A percentile compares a stretch with the other conserved stretches of the same genome.
Conservation (phyloP, 2,113 vertebrate species). For the Nerophis ophidion region DNA sequence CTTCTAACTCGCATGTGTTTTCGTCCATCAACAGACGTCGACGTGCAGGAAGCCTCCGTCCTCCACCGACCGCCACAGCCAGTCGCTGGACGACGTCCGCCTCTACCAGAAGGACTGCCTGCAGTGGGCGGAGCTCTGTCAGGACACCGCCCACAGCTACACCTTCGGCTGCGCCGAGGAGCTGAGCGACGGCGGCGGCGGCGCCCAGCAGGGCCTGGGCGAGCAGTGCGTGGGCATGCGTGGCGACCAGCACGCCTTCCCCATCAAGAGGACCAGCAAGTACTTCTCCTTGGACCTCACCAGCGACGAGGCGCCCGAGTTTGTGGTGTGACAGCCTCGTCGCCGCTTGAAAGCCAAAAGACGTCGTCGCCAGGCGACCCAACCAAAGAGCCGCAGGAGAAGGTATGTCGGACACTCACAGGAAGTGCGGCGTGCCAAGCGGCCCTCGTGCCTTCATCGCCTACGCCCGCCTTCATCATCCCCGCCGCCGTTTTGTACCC, state of each 20-base stretch:
- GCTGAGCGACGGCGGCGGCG: conserved; percentile 72
- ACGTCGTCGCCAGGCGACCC: conserved; percentile 31
- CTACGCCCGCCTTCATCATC: conserved; percentile 59
- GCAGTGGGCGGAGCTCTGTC: conserved; percentile 86
- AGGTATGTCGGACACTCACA: conserved; percentile 29
- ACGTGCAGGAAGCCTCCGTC: conserved; percentile 84
- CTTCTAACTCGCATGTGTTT: no score
- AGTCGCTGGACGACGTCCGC: conserved; percentile 93
- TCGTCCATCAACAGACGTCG: conserved; percentile 58
- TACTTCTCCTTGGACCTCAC: conserved; percentile 96
- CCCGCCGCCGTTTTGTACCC: background rate
- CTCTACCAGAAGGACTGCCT: conserved; percentile 93
- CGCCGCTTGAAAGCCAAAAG: conserved; percentile 7
- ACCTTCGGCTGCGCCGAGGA: conserved; percentile 92
- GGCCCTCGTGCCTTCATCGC: conserved; percentile 55
- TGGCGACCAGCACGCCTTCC: conserved; percentile 75
- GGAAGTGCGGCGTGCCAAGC: conserved; percentile 45
- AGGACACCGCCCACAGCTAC: conserved; percentile 95
- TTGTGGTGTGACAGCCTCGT: conserved; percentile 80
- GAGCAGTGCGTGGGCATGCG: conserved; percentile 85
- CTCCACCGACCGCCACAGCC: conserved; percentile 90
- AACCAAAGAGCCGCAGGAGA: conserved; percentile 59
- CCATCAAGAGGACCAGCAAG: conserved; percentile 95
- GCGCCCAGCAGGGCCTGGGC: conserved; percentile 80
- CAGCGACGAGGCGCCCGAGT: conserved; percentile 90